Base-by-base conservation (phyloP, 2,797 vertebrate genomes). In the Anolis apletophallus region DNA sequence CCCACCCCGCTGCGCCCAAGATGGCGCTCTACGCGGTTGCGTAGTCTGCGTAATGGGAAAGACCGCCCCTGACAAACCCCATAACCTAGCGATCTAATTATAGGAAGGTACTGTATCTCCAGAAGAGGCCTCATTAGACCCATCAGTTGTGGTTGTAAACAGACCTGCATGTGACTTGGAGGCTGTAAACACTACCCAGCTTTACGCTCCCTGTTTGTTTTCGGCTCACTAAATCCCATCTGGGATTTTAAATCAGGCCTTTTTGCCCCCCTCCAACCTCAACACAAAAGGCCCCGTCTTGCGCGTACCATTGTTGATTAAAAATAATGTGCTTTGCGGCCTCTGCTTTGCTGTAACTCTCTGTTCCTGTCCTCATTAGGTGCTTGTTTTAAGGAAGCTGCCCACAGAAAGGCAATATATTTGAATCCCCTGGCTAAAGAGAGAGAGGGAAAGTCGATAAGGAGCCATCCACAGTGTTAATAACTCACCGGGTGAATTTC, bases 351-450 rank as follows among this genome's bases (percentile, higher is more conserved):
- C 79, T 68, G 80, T 76, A 86, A 76, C 72, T 86, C 40, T 80
- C 79, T 32, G 11, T n/a, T 74, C 23, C 32, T 75, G 11, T 81
- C 71, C 71, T 86, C 85, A 86, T 86, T 81, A 86, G 72, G 72
- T 57, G 46, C 79, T 86, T 68, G 72, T 54, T 86, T 75, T 55
- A 74, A 86, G 78, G 54, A 79, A 81, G n/a, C 19, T 81, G 78
- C 55, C 78, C n/a, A 55, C 57, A 67, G 68, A 86, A 73, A 86
- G 77, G 85, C 50, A 75, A 86, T 86, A 67, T 81, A 81, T 76
- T 81, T 57, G 34, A 16, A 57, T 57, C 26, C 61, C 50, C 34
- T 76, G 79, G 85, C 61, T 59, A 40, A n/a, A 69, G 59, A 61
- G 50, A 34, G 52, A 59, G 9, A 59, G n/a, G 21, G n/a, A 36